These are phyloP conservation scores for Emys orbicularis DNA, from an alignment of 2,797 vertebrate genomes.

Conservation along the genomic window DNA sequence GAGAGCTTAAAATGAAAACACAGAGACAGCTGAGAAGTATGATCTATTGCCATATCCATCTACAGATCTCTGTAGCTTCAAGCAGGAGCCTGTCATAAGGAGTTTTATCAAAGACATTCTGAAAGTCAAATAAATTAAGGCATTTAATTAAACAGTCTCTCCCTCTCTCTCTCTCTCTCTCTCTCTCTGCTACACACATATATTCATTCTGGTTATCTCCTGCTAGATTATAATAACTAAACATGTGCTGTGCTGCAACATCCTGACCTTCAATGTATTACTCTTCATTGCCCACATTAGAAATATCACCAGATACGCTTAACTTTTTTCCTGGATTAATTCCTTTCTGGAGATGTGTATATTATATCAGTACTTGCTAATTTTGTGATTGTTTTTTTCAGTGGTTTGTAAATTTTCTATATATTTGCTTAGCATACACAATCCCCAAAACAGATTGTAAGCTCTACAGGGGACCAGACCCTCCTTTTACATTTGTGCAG, in stretches of 20 bases:
- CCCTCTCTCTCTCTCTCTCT: constrained; percentile 3
- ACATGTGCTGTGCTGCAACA: neutral
- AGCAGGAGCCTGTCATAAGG: constrained; percentile 1
- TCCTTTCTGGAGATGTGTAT: neutral
- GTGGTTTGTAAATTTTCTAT: neutral
- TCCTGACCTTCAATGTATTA: neutral
- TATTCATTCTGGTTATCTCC: neutral
- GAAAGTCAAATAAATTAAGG: constrained; percentile 39
- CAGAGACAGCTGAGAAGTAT: neutral
- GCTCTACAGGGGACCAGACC: neutral
- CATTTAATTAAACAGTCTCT: constrained; percentile 42
- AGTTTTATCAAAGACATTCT: constrained; percentile 4
- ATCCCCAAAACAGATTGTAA: neutral
- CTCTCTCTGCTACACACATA: neutral
- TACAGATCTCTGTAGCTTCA: neutral
- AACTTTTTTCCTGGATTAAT: neutral
- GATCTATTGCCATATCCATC: neutral
- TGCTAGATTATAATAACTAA: constrained; percentile 19
- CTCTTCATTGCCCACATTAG: neutral
- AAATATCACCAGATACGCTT: neutral
- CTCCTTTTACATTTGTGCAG: neutral
- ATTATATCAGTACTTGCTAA: neutral
- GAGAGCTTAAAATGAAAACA: neutral
- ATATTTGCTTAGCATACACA: neutral
- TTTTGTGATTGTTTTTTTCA: neutral